Percentiles rank a stretch among this genome's conserved stretches.
Evolutionary conservation across 2,888 invertebrate genomes (phyloP).

Genomic region (Thymelicus lineola): DNA sequence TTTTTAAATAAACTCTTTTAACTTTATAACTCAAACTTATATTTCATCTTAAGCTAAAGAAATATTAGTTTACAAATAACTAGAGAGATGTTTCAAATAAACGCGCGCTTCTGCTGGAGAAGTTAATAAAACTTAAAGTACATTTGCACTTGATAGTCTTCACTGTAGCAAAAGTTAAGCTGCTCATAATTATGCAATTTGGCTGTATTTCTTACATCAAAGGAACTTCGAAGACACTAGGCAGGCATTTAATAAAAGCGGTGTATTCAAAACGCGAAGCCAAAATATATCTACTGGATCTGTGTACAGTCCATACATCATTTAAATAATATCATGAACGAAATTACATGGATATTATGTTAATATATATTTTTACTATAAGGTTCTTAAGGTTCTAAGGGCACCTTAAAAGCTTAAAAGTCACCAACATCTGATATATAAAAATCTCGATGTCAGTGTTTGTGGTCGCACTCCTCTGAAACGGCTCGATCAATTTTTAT

Average conservation of each 20-base stretch:
- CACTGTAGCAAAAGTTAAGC: conserved; percentile 31
- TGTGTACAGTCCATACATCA: too few species aligned
- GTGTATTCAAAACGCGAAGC: not conserved
- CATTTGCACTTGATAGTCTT: conserved; percentile 26
- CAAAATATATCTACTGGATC: not conserved
- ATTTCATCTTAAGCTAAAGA: not conserved
- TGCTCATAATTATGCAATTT: conserved; percentile 31
- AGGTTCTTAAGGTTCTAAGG: too few species aligned
- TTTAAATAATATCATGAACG: too few species aligned
- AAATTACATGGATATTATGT: too few species aligned
- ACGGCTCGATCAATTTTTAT: too few species aligned
- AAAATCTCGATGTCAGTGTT: too few species aligned
- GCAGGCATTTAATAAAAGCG: conserved; percentile 8
- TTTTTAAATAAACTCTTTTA: not conserved
- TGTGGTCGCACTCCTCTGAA: too few species aligned
- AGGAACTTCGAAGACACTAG: conserved; percentile 19
- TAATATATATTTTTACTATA: too few species aligned
- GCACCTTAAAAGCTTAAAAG: too few species aligned
- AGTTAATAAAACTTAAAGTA: conserved; percentile 33
- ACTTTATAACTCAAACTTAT: not conserved
- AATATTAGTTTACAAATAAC: not conserved
- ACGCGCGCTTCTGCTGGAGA: conserved; percentile 6
- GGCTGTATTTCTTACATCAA: conserved; percentile 30
- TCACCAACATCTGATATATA: too few species aligned
- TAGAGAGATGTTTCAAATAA: conserved; percentile 25